Percentiles rank a stretch among this genome's conserved stretches.
phyloP scores from a whole-genome alignment of 2,797 vertebrate genomes.

The Ambastaia sidthimunki region DNA sequence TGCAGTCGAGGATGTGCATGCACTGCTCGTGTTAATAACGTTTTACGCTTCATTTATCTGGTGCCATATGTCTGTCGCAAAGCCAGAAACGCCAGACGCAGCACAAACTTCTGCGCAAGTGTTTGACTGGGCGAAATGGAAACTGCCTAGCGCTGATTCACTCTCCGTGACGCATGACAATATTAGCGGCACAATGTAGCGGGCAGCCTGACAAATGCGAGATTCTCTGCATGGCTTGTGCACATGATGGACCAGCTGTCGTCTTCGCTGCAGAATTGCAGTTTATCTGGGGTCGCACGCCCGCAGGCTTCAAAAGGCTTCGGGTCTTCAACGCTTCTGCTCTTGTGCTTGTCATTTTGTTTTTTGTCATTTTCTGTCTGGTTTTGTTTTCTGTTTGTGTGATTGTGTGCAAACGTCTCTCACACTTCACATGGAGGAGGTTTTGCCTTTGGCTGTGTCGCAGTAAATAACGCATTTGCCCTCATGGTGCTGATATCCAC shows the following conservation, averaged over 20 bases:
- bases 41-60: conserved; percentile 44
- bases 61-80: conserved; percentile 30
- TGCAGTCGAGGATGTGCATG: conserved; percentile 63
- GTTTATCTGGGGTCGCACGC: conserved; percentile 45
- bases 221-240: conserved; percentile 69
- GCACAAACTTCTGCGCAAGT: conserved; percentile 45
- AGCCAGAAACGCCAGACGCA: neutral
- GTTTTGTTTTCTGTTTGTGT: conserved; percentile 28
- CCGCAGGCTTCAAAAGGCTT: conserved; percentile 13
- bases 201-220: conserved; percentile 60
- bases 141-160: conserved; percentile 45
- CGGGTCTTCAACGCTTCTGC: conserved; percentile 43
- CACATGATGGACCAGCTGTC: conserved; percentile 62
- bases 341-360: conserved; percentile 36
- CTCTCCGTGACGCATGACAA: conserved; percentile 59
- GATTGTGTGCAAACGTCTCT: conserved; percentile 41
- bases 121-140: conserved; percentile 53
- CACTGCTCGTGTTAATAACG: conserved; percentile 35
- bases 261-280: conserved; percentile 62
- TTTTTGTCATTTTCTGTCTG: conserved; percentile 34
- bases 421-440: conserved; percentile 38
- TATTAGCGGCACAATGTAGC: conserved; percentile 53
- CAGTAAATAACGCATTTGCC: neutral
- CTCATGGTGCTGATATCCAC: neutral
- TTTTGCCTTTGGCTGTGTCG: neutral